A percentile compares a stretch with the other conserved stretches of the same genome.
Evolutionary conservation across 2,888 invertebrate genomes (phyloP).

Genomic region (Cryptosula pallasiana): DNA sequence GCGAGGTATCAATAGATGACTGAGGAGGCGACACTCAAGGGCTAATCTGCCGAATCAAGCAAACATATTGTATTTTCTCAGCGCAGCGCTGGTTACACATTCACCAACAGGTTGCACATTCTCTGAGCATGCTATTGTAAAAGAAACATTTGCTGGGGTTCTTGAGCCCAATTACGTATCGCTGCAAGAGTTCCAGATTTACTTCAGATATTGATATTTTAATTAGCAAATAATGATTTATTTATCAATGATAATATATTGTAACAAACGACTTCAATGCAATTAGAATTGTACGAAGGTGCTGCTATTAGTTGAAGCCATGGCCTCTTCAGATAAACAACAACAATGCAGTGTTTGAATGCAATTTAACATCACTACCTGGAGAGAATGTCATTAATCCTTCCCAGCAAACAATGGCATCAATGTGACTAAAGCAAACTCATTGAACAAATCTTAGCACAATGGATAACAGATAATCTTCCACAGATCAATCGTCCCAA

Average conservation of each 20-base stretch:
- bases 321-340: neutral
- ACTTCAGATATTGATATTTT: neutral
- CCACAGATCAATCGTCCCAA: neutral
- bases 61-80: neutral
- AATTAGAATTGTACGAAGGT: neutral
- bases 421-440: neutral
- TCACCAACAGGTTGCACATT: neutral
- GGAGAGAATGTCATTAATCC: constrained; percentile 2
- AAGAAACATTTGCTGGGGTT: neutral
- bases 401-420: neutral
- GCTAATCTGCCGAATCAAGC: constrained; percentile 23
- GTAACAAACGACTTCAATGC: neutral
- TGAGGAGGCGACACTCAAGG: neutral
- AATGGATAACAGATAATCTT: constrained; percentile 17
- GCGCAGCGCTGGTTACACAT: neutral
- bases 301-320: neutral
- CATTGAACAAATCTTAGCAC: neutral
- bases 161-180: neutral
- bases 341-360: neutral
- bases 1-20: neutral
- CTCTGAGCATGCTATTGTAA: neutral
- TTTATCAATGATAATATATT: neutral
- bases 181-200: neutral
- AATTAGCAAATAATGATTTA: neutral
- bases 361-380: constrained; percentile 12